Conservation (phyloP, 2,113 vertebrate genomes). For the Coryphaenoides rupestris region DNA sequence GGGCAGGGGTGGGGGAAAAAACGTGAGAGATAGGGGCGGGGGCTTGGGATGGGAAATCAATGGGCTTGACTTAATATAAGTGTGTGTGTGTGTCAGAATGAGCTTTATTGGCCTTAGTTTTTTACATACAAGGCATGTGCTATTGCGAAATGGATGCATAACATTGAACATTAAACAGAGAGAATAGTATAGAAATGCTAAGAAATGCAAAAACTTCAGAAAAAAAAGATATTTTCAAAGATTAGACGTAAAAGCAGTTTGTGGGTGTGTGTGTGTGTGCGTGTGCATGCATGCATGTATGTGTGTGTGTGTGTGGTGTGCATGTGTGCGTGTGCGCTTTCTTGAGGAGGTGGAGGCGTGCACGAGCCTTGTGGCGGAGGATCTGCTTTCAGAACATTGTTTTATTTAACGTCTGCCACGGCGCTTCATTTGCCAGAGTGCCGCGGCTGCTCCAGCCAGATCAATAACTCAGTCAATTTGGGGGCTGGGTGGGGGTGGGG, state of each 20-base stretch:
- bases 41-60: background rate
- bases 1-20: no score
- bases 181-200: no score
- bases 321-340: conserved; percentile 31
- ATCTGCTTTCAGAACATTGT: conserved; percentile 61
- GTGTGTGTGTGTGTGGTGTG: background rate
- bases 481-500: conserved; percentile 20
- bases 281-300: no score
- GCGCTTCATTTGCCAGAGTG: conserved; percentile 55
- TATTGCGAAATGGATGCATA: no score
- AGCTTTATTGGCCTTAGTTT: no score
- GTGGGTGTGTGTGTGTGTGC: no score
- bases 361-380: conserved; percentile 29
- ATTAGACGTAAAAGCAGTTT: no score
- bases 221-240: no score
- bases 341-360: conserved; percentile 39
- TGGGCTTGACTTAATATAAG: background rate
- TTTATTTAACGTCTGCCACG: conserved; percentile 59
- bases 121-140: no score
- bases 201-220: no score
- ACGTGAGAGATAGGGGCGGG: background rate
- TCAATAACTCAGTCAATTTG: conserved; percentile 31
- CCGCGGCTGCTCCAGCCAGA: conserved; percentile 37
- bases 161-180: no score
- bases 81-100: background rate